Base-by-base conservation (phyloP, 2,113 vertebrate species). In the Lampris incognitus region DNA sequence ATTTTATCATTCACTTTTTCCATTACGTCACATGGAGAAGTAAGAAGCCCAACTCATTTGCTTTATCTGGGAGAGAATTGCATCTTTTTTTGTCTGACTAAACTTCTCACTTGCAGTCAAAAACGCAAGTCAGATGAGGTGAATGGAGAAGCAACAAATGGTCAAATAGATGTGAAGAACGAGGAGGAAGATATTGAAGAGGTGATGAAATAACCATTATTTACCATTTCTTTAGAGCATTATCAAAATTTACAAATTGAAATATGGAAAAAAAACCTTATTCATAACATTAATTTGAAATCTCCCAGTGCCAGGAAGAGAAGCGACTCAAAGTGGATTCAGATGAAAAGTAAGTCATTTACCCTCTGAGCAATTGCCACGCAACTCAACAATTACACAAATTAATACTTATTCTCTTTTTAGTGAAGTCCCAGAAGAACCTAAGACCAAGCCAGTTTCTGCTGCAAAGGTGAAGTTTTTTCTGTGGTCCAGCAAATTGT, bases 61-160 rank as follows among this genome's bases (percentile, higher is more conserved):
- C 70, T 3, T 62, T 10, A 7, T 49, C 41, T 36, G 1, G 44
- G 13, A 10, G 39, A 37, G 56, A 9, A 60, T 2, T 63, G 24
- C 11, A 24, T 62, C 0, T 76, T 1, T 81, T 38, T 62, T 9
- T 6, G 10, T n/a, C 37, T 5, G 40, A 52, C 46, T 62, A 44
- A 54, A 5, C n/a, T 52, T 6, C 52, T 37, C 3, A 4, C 0
- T 41, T 44, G 0, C 81, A 97, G 96, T n/a, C 92, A 95, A 75
- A 97, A 97, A 69, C 86, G 96, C 68, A 97, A 97, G 70, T 97
- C 96, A 0, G 95, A 95, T 7, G 96, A 97, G 46, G 89, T 88
- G 42, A 96, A 94, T 64, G 94, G 92, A 50, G 95, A 95, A 46
- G 50, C 6, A 3, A 51, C 84, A 9, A 92, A 89, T 67, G 92